Conservation (phyloP, 2,113 vertebrate species). For the Aegithalos caudatus region DNA sequence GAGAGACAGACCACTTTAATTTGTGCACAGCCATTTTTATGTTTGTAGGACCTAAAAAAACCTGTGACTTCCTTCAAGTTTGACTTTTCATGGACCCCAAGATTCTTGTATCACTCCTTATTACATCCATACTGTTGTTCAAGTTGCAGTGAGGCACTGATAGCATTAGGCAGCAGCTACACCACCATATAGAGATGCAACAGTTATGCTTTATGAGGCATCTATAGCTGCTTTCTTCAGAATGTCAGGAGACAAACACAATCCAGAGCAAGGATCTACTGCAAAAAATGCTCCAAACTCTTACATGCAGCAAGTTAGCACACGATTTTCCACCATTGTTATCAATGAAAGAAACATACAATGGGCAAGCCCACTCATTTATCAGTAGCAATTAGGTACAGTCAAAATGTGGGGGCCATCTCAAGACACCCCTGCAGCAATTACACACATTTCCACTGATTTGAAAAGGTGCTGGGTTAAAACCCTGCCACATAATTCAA, state of each 20-base stretch:
- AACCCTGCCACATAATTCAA: background rate
- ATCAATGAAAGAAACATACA: background rate
- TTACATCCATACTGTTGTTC: background rate
- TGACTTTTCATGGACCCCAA: background rate
- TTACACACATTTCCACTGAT: background rate
- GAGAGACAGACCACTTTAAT: background rate
- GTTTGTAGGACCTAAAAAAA: background rate
- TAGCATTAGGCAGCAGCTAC: background rate
- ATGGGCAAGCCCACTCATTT: background rate
- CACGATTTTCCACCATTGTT: background rate
- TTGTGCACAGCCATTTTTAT: background rate
- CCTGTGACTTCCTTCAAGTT: background rate
- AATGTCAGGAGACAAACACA: background rate
- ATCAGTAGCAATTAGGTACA: background rate
- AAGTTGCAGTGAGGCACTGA: background rate
- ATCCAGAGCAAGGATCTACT: background rate
- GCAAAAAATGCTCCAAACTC: background rate
- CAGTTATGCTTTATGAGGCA: background rate
- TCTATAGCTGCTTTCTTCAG: background rate
- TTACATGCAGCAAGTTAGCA: background rate
- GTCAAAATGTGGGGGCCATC: background rate
- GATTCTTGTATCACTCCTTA: background rate
- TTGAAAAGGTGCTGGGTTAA: background rate
- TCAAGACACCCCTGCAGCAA: background rate
- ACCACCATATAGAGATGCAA: background rate